These are phyloP conservation scores for Eupsilia transversa DNA, from an alignment of 2,888 invertebrate species.

Conservation along the genomic window DNA sequence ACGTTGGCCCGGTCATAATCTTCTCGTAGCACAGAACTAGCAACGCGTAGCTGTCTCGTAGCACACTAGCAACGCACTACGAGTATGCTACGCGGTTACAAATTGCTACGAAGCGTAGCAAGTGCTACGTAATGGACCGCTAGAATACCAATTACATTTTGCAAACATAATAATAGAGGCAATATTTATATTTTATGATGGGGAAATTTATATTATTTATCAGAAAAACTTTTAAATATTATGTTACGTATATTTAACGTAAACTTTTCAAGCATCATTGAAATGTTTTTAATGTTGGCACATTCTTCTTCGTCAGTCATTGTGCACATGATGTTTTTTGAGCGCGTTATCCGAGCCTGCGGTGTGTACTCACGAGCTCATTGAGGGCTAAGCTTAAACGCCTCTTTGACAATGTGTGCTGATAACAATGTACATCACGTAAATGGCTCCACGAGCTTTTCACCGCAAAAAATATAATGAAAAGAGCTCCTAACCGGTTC, in stretches of 20 bases:
- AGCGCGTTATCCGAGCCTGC: conserved; percentile 56
- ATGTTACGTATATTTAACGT: neutral
- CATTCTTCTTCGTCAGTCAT: conserved; percentile 51
- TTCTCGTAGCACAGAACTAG: neutral
- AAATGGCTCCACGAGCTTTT: conserved; percentile 51
- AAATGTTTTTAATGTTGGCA: conserved; percentile 34
- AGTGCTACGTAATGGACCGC: neutral
- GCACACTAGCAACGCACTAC: conserved; percentile 26
- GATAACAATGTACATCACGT: conserved; percentile 59
- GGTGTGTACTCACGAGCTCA: conserved; percentile 62
- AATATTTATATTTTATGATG: conserved; percentile 1
- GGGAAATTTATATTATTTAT: neutral
- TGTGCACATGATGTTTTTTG: conserved; percentile 56
- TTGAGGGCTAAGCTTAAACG: conserved; percentile 60
- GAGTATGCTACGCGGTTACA: conserved; percentile 45
- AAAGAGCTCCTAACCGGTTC: conserved; percentile 31
- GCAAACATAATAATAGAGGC: neutral
- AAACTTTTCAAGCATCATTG: conserved; percentile 17
- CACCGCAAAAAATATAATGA: conserved; percentile 46
- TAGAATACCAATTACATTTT: conserved; percentile 1
- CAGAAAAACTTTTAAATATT: neutral
- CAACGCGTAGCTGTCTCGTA: conserved; percentile 27
- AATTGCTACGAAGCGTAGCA: conserved; percentile 27
- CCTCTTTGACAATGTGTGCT: conserved; percentile 57
- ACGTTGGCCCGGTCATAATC: neutral